phyloP scores from a whole-genome alignment of 2,113 vertebrate genomes.

The Origma solitaria region DNA sequence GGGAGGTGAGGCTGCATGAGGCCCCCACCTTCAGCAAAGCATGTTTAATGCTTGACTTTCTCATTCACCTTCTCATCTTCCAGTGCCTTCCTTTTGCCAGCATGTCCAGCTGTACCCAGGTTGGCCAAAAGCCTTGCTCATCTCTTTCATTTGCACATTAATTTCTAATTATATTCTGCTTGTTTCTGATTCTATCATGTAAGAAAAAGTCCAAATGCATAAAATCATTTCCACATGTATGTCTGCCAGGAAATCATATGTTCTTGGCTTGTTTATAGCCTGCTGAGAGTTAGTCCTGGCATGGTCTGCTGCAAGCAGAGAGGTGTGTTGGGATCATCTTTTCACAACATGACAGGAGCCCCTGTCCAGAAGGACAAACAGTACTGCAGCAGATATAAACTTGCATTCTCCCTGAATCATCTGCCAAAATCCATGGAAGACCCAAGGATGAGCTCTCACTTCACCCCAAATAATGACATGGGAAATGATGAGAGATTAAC shows the following conservation, averaged over 20 bases:
- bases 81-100: neutral
- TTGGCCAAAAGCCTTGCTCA: neutral
- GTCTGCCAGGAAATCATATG: neutral
- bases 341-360: neutral
- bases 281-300: neutral
- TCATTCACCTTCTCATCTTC: neutral
- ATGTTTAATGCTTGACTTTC: neutral
- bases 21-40: neutral
- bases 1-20: neutral
- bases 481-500: neutral
- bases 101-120: neutral
- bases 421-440: neutral
- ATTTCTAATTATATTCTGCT: neutral
- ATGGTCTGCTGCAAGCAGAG: neutral
- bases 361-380: neutral
- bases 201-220: neutral
- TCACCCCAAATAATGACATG: neutral
- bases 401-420: neutral
- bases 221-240: fast-evolving
- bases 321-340: fast-evolving
- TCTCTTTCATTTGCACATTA: neutral
- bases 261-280: neutral
- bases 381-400: neutral
- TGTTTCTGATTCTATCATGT: neutral
- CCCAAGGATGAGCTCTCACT: neutral